Conservation (phyloP, 2,888 invertebrate genomes). For the Tipula confusa region DNA sequence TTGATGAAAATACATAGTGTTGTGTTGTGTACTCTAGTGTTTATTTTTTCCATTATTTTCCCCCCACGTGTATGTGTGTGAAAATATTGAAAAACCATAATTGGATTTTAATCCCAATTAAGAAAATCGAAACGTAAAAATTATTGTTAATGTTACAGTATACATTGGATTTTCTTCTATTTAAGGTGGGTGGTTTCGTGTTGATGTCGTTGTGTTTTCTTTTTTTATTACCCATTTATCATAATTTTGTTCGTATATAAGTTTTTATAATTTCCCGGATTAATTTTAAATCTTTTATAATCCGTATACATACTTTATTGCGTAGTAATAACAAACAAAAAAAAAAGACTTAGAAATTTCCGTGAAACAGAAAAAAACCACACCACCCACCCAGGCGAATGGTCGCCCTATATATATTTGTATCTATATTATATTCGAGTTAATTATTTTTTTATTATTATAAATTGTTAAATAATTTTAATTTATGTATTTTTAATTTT, state of each 20-base stretch:
- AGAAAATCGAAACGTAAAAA: background rate
- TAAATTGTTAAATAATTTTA: background rate
- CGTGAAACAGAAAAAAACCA: background rate
- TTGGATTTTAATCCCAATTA: background rate
- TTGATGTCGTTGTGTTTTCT: background rate
- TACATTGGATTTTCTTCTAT: background rate
- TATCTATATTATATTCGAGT: background rate
- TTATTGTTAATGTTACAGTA: background rate
- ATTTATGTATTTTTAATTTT: conserved; percentile 20
- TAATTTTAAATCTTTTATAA: background rate
- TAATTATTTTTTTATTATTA: conserved; percentile 3
- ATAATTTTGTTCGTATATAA: background rate
- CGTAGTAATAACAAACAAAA: background rate
- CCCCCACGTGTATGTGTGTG: background rate
- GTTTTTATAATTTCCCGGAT: background rate
- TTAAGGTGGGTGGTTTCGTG: background rate
- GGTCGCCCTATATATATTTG: background rate
- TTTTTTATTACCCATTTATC: background rate
- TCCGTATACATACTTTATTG: background rate
- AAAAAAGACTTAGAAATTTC: no score
- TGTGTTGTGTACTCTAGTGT: background rate
- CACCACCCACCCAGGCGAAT: background rate
- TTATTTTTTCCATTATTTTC: background rate
- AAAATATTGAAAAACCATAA: background rate
- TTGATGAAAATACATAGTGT: background rate